These are phyloP conservation scores for Phragmatobia fuliginosa DNA, from an alignment of 2,888 invertebrate species.

Conservation along the genomic window DNA sequence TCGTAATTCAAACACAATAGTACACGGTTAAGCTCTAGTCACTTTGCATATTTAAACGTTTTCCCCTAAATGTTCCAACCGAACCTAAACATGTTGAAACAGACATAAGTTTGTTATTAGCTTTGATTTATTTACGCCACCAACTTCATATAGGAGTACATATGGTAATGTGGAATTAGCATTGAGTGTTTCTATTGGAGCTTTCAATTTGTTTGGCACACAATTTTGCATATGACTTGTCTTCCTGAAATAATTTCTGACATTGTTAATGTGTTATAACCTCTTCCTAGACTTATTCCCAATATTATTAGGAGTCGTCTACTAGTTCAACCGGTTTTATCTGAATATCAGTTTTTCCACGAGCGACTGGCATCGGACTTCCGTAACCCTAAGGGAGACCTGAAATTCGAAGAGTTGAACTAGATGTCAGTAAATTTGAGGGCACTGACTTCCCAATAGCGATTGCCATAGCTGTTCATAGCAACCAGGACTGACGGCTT, in stretches of 20 bases:
- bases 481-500: no score
- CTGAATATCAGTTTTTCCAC: no score
- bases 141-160: constrained; percentile 22
- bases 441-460: no score
- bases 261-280: background rate
- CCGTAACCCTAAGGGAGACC: no score
- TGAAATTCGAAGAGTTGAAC: no score
- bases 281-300: no score
- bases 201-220: constrained; percentile 43
- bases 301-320: no score
- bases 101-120: constrained; percentile 37
- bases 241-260: background rate
- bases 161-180: constrained; percentile 43
- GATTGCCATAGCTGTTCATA: no score
- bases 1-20: background rate
- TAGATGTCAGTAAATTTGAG: no score
- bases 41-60: constrained; percentile 1
- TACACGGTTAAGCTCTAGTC: background rate
- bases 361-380: no score
- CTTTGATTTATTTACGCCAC: constrained; percentile 45
- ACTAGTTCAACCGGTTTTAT: no score
- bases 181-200: constrained; percentile 43
- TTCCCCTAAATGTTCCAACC: constrained; percentile 6
- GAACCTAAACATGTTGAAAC: constrained; percentile 20
- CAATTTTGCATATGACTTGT: constrained; percentile 11